phyloP scores from a whole-genome alignment of 2,113 vertebrate species.

The Jaculus jaculus region DNA sequence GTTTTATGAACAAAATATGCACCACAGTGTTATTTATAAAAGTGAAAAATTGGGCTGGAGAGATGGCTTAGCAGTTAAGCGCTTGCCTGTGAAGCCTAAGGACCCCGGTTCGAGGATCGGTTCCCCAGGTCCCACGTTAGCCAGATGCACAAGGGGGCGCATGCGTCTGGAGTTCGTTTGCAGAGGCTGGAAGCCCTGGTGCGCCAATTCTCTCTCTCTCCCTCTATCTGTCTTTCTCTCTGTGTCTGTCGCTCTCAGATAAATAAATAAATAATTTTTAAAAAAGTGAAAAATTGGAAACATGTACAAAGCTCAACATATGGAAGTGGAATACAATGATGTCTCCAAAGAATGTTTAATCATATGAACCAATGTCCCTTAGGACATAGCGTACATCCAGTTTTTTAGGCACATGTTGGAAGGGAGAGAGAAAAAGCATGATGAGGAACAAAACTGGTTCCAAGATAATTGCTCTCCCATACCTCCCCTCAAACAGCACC shows the following conservation, averaged over 20 bases:
- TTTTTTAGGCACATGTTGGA: neutral
- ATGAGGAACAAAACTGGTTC: neutral
- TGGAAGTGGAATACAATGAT: neutral
- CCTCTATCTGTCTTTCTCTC: too few species aligned
- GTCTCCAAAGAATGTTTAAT: neutral
- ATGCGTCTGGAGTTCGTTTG: too few species aligned
- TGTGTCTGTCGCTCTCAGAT: too few species aligned
- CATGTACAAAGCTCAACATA: neutral
- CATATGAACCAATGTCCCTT: neutral
- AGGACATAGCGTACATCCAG: neutral
- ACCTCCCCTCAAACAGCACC: neutral
- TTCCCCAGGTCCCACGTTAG: too few species aligned
- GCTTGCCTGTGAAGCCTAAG: too few species aligned
- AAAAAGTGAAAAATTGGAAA: conserved; percentile 1
- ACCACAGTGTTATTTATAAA: neutral
- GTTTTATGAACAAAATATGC: neutral
- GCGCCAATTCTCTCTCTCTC: too few species aligned
- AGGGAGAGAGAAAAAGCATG: neutral
- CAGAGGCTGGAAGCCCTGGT: too few species aligned
- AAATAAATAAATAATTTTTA: too few species aligned
- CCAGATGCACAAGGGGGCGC: too few species aligned
- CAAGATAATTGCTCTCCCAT: neutral
- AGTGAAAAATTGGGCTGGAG: neutral
- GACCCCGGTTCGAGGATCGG: too few species aligned
- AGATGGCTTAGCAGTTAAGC: too few species aligned